A percentile compares a stretch with the other conserved stretches of the same genome.
Conservation (phyloP, 1,140 invertebrate genomes). For the Arctopsyche grandis region DNA sequence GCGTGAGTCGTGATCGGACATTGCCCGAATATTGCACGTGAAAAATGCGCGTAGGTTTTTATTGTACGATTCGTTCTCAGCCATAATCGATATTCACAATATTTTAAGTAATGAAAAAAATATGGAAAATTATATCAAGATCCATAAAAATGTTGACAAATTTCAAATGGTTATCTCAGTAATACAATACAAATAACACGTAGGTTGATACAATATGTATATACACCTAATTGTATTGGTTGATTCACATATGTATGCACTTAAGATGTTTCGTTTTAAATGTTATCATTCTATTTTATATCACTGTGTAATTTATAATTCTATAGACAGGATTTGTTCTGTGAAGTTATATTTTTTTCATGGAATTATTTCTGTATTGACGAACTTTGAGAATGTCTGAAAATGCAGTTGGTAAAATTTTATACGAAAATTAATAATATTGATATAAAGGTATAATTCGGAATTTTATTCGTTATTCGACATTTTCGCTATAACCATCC, state of each 20-base stretch:
- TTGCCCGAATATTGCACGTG: conserved; percentile 22
- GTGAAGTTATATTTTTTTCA: no score
- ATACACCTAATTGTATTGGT: no score
- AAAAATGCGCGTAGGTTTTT: conserved; percentile 40
- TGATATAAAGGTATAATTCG: background rate
- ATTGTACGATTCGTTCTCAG: conserved; percentile 17
- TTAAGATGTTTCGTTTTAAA: no score
- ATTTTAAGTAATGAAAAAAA: background rate
- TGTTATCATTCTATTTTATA: no score
- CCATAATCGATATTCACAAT: conserved; percentile 30
- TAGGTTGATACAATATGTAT: no score
- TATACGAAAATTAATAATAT: background rate
- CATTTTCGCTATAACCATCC: background rate
- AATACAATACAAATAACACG: no score
- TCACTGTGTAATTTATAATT: no score
- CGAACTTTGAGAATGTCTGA: no score
- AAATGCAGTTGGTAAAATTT: no score
- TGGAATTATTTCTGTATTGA: no score
- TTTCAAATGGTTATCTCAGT: background rate
- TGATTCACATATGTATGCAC: no score
- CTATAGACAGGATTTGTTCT: no score
- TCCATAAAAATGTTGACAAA: background rate
- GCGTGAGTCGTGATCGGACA: conserved; percentile 47
- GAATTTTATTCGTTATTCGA: background rate
- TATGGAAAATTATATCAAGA: background rate